Conservation (phyloP, 1,140 invertebrate genomes). For the Drosophila truncata region DNA sequence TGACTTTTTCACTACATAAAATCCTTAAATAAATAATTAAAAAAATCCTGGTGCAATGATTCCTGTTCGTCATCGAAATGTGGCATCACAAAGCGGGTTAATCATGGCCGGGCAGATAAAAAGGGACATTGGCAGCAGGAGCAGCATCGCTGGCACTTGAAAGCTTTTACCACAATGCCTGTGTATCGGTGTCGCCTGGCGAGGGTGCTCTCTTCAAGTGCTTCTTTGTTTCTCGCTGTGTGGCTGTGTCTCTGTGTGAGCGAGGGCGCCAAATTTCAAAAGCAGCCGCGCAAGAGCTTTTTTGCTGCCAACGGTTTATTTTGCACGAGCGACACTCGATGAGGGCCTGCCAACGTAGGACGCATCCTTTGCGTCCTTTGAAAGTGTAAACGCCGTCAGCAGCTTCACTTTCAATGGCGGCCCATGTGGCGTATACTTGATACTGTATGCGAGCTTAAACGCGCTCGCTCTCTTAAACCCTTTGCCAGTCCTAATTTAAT, state of each 20-base stretch:
- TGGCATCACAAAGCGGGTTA: slow-evolving; percentile 30
- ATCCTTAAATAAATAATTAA: neutral
- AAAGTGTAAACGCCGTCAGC: slow-evolving; percentile 69
- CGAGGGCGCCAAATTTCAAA: slow-evolving; percentile 81
- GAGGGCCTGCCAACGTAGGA: slow-evolving; percentile 13
- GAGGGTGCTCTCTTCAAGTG: slow-evolving; percentile 63
- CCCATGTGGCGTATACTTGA: slow-evolving; percentile 38
- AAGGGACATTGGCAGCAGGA: slow-evolving; percentile 49
- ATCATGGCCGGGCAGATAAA: slow-evolving; percentile 49
- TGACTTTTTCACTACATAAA: neutral
- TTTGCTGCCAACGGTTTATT: slow-evolving; percentile 73
- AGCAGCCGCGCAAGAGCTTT: slow-evolving; percentile 67
- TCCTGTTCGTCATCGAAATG: neutral
- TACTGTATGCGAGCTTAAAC: slow-evolving; percentile 28
- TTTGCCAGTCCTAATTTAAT: slow-evolving; percentile 51
- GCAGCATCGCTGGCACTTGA: slow-evolving; percentile 73
- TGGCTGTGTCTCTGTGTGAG: slow-evolving; percentile 9
- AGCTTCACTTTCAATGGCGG: slow-evolving; percentile 56
- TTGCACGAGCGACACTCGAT: slow-evolving; percentile 63
- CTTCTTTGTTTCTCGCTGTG: slow-evolving; percentile 69
- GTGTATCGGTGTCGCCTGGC: slow-evolving; percentile 40
- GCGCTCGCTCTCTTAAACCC: slow-evolving; percentile 26
- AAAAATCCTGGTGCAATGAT: neutral
- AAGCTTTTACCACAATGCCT: slow-evolving; percentile 79
- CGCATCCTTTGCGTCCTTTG: slow-evolving; percentile 53